These are phyloP conservation scores for Pseudochromis fuscus DNA, from an alignment of 2,797 vertebrate species.

Conservation along the genomic window DNA sequence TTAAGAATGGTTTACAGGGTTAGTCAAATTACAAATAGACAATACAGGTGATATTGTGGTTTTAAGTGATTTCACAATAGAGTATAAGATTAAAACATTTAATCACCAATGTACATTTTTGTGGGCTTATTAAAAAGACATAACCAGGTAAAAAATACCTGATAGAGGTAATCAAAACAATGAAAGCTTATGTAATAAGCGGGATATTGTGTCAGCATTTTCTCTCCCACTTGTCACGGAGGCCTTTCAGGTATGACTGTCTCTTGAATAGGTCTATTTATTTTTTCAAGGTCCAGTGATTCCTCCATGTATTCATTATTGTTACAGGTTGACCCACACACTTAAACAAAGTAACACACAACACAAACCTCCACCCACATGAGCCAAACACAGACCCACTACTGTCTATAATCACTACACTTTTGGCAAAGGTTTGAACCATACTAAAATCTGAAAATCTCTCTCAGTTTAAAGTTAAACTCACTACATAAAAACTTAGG, in stretches of 20 bases:
- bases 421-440: background rate
- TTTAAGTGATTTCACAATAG: background rate
- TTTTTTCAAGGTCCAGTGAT: slow-evolving; percentile 17
- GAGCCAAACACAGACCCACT: slow-evolving; percentile 18
- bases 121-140: background rate
- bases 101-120: background rate
- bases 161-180: background rate
- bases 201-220: background rate
- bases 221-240: background rate
- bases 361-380: slow-evolving; percentile 43
- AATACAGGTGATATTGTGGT: background rate
- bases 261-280: background rate
- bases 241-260: background rate
- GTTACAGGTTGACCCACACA: slow-evolving; percentile 46
- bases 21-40: background rate
- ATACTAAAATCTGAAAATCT: background rate
- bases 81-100: background rate
- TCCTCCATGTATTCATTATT: slow-evolving; percentile 26
- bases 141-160: background rate
- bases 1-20: background rate
- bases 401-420: slow-evolving; percentile 33
- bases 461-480: background rate
- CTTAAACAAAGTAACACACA: slow-evolving; percentile 25
- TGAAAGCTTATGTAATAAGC: background rate
- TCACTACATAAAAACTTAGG: no score